A percentile compares a stretch with the other conserved stretches of the same genome.
Conservation (phyloP, 2,888 invertebrate species). For the Himalopsyche tibetana region DNA sequence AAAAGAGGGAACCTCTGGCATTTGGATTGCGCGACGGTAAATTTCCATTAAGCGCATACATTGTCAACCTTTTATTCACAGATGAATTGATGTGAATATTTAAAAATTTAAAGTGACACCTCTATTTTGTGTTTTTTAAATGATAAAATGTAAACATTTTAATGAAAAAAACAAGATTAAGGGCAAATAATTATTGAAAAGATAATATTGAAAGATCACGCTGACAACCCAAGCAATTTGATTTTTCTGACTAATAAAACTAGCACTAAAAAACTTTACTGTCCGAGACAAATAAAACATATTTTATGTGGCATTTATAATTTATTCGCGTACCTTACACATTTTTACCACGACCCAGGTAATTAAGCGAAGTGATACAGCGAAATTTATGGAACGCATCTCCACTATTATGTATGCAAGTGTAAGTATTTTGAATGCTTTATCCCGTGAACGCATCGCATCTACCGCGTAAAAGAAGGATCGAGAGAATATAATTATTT, state of each 20-base stretch:
- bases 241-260: neutral
- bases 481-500: too few relatives aligned
- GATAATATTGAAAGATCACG: too few relatives aligned
- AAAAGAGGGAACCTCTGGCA: slow-evolving; percentile 29
- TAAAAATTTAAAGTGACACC: too few relatives aligned
- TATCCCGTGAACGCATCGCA: too few relatives aligned
- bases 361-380: neutral
- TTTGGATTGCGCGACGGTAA: slow-evolving; percentile 55
- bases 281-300: neutral
- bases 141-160: too few relatives aligned
- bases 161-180: too few relatives aligned
- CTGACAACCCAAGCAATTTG: neutral
- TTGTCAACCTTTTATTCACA: neutral
- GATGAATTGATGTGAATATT: too few relatives aligned
- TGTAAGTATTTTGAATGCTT: too few relatives aligned
- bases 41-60: slow-evolving; percentile 55
- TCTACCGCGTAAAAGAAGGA: too few relatives aligned
- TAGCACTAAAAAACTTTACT: slow-evolving; percentile 7
- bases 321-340: slow-evolving; percentile 6
- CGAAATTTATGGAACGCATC: neutral
- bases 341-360: neutral
- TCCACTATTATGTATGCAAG: too few relatives aligned
- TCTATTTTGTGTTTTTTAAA: too few relatives aligned
- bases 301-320: neutral
- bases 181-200: too few relatives aligned